Conservation (phyloP, 1,140 invertebrate species). For the Kradibia gibbosae region DNA sequence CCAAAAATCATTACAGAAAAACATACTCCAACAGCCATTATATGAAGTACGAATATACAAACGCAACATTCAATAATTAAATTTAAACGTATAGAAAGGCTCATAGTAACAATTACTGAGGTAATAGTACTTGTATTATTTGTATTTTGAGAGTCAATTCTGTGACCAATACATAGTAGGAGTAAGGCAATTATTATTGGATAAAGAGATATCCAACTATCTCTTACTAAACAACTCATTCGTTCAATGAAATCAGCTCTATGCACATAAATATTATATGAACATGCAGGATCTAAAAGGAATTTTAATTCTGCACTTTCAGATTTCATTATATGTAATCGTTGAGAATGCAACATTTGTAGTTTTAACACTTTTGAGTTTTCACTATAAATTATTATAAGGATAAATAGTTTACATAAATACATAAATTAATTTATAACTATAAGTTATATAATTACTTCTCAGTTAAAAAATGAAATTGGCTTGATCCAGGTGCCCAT, state of each 20-base stretch:
- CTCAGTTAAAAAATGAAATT: conserved; percentile 76
- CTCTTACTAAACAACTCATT: conserved; percentile 62
- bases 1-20: conserved; percentile 74
- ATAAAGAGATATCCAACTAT: conserved; percentile 67
- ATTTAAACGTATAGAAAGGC: conserved; percentile 54
- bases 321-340: conserved; percentile 53
- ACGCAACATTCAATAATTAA: conserved; percentile 64
- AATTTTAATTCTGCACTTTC: conserved; percentile 70
- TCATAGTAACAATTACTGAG: conserved; percentile 57
- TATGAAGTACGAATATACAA: conserved; percentile 71
- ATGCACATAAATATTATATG: conserved; percentile 71
- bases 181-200: conserved; percentile 62
- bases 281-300: conserved; percentile 75
- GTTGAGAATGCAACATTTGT: conserved; percentile 64
- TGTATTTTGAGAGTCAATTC: conserved; percentile 56
- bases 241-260: conserved; percentile 60
- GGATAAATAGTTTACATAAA: conserved; percentile 47
- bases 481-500: conserved; percentile 77
- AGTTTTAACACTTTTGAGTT: conserved; percentile 69
- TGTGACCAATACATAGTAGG: conserved; percentile 61
- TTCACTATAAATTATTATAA: conserved; percentile 65
- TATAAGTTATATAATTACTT: conserved; percentile 60
- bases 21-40: conserved; percentile 70
- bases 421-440: background rate
- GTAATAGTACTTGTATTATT: conserved; percentile 44